A percentile compares a stretch with the other conserved stretches of the same genome.
These are phyloP conservation scores for Sebastes ruberrimus DNA, from an alignment of 2,797 vertebrate species.

Conservation along the genomic window DNA sequence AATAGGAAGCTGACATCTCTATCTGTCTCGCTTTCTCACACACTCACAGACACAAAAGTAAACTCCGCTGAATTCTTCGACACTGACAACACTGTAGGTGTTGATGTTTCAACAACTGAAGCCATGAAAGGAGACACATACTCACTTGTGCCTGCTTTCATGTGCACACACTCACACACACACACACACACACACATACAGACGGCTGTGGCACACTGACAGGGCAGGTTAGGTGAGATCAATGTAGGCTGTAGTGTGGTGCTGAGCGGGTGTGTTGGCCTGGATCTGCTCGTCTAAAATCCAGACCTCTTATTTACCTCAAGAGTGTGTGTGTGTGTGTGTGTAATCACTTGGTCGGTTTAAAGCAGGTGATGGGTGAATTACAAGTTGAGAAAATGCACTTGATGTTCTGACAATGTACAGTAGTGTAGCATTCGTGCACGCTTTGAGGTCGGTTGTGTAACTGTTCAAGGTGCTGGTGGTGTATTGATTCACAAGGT, in stretches of 20 bases:
- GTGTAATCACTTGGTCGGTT: slow-evolving; percentile 15
- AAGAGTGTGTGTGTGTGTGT: background rate
- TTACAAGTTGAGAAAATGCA: background rate
- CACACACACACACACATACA: background rate
- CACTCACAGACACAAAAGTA: background rate
- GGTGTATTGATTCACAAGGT: slow-evolving; percentile 47
- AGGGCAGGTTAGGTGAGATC: slow-evolving; percentile 33
- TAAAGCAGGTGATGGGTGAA: background rate
- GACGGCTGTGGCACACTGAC: background rate
- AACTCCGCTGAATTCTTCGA: slow-evolving; percentile 6
- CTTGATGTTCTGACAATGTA: background rate
- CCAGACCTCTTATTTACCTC: slow-evolving; percentile 13
- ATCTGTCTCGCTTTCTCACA: slow-evolving; percentile 7
- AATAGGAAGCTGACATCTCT: slow-evolving; percentile 60
- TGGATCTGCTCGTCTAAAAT: slow-evolving; percentile 25
- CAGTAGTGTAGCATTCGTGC: background rate
- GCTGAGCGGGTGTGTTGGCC: background rate
- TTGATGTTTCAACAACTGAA: slow-evolving; percentile 25
- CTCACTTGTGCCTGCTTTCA: background rate
- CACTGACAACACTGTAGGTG: slow-evolving; percentile 34
- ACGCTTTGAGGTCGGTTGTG: slow-evolving; percentile 23
- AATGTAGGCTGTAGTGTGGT: background rate
- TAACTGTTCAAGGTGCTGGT: slow-evolving; percentile 47
- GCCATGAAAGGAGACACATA: background rate
- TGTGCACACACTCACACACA: background rate